Conservation (phyloP, 2,797 vertebrate genomes). For the Psittacula echo region DNA sequence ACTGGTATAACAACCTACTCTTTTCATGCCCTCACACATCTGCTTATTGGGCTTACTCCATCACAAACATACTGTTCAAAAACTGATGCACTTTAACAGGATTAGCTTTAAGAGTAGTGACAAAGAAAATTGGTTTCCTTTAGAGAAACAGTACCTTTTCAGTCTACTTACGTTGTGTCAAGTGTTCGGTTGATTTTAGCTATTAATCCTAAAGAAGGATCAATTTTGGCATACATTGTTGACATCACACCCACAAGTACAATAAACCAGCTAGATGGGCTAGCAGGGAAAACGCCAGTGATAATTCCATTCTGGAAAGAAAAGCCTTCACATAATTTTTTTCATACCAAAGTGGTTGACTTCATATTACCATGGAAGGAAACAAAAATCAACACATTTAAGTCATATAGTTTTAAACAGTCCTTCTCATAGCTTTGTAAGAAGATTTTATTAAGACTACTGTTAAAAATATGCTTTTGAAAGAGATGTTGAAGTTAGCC, state of each 20-base stretch:
- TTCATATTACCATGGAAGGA: slow-evolving; percentile 15
- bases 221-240: slow-evolving; percentile 88
- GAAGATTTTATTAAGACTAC: neutral
- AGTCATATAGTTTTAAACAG: neutral
- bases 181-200: slow-evolving; percentile 80
- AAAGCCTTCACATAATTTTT: slow-evolving; percentile 53
- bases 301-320: slow-evolving; percentile 85
- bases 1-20: neutral
- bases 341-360: slow-evolving; percentile 18
- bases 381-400: neutral
- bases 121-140: neutral
- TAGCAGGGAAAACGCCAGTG: slow-evolving; percentile 96
- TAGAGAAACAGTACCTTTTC: neutral
- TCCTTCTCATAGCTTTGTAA: neutral
- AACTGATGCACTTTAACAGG: neutral
- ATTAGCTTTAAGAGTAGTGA: neutral
- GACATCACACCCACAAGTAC: slow-evolving; percentile 95
- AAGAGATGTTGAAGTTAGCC: neutral
- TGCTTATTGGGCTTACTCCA: neutral
- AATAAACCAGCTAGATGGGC: slow-evolving; percentile 91
- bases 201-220: slow-evolving; percentile 93
- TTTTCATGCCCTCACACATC: neutral
- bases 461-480: neutral
- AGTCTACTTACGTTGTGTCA: slow-evolving; percentile 77
- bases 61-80: neutral